Evolutionary conservation across 2,113 vertebrate species (phyloP).

Genomic region (Dipodomys ordii): DNA sequence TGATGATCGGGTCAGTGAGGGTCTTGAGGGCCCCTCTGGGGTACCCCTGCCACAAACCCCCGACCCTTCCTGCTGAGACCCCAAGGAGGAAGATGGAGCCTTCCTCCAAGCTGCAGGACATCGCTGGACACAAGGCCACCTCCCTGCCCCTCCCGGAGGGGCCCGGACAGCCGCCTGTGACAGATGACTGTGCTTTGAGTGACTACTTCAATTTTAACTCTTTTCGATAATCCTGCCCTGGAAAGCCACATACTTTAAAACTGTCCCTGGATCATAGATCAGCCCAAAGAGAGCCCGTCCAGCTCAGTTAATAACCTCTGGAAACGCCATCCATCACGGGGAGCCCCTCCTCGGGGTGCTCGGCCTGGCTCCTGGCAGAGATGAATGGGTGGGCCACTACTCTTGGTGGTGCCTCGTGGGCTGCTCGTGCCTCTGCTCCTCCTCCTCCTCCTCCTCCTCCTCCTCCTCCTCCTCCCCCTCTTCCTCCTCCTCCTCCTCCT

Average conservation of each 20-base stretch:
- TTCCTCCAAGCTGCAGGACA: not conserved
- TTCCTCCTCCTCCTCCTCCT: accelerated
- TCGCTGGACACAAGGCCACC: not conserved
- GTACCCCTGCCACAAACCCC: not conserved
- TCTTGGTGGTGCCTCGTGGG: not conserved
- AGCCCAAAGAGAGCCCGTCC: conserved; percentile 83
- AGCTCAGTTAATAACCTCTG: conserved; percentile 85
- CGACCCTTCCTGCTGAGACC: not conserved
- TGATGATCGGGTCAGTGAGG: not conserved
- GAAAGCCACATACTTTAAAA: conserved; percentile 82
- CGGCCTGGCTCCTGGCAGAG: conserved; percentile 76
- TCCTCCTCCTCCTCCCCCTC: too few relatives aligned
- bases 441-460: not conserved
- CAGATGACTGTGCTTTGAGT: conserved; percentile 80
- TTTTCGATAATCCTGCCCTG: conserved; percentile 78
- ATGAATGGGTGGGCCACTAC: conserved; percentile 65
- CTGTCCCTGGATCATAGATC: conserved; percentile 85
- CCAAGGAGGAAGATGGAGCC: not conserved
- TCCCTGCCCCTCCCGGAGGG: not conserved
- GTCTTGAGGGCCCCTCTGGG: not conserved
- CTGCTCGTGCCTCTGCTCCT: not conserved
- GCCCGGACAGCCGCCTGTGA: conserved; percentile 42
- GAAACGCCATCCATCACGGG: conserved; percentile 84
- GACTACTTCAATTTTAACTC: conserved; percentile 82
- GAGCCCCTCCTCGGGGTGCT: conserved; percentile 74